Conservation (phyloP, 2,888 invertebrate species). For the Diarsia dahlii region DNA sequence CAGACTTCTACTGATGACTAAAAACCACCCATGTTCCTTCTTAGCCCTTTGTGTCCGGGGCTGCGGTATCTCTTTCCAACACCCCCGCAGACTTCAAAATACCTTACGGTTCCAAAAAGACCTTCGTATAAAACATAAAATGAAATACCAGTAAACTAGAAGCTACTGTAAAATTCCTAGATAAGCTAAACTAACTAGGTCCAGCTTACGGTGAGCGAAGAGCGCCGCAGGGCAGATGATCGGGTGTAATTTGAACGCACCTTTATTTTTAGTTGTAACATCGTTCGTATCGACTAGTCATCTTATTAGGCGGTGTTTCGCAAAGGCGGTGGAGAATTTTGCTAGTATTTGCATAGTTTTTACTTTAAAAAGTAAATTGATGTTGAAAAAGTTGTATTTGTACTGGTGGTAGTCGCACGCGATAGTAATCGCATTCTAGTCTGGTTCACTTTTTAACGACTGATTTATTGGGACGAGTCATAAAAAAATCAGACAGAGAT, state of each 20-base stretch:
- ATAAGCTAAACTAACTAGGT: conserved; percentile 19
- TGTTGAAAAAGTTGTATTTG: not conserved
- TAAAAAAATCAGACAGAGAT: too few relatives aligned
- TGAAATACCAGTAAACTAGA: conserved; percentile 3
- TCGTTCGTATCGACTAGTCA: conserved; percentile 5
- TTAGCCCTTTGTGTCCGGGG: too few relatives aligned
- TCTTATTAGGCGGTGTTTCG: not conserved
- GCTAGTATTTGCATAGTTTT: conserved; percentile 6
- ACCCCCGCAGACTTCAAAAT: not conserved
- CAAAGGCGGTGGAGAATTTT: not conserved
- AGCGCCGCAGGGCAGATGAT: conserved; percentile 37
- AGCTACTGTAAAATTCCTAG: conserved; percentile 8
- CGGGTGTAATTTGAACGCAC: conserved; percentile 23
- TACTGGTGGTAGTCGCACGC: not conserved
- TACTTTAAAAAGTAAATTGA: not conserved
- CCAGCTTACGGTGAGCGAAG: conserved; percentile 21
- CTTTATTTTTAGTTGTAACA: conserved; percentile 28
- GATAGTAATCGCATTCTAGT: not conserved
- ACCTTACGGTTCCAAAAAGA: not conserved
- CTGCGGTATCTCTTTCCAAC: too few relatives aligned
- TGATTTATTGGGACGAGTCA: too few relatives aligned
- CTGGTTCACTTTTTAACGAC: not conserved
- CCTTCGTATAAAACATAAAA: not conserved
- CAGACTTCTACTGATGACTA: too few relatives aligned
- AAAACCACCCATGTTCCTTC: too few relatives aligned